Evolutionary conservation across 2,113 vertebrate species (phyloP), one percentile per base, ranked within the genome.

Genomic region (Neolamprologus toae): DNA sequence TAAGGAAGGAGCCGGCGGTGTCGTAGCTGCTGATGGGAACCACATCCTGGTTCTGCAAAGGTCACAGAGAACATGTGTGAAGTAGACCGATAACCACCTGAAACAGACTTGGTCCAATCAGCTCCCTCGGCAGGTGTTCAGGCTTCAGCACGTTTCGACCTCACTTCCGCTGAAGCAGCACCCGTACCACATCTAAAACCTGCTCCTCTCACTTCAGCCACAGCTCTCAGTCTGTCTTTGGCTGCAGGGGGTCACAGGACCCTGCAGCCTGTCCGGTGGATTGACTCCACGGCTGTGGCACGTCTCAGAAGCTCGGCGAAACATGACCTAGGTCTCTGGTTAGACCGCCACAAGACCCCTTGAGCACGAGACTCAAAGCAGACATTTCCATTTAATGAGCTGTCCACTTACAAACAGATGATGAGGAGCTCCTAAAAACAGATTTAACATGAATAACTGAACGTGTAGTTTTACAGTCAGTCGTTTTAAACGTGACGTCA

Each of bases 21-120:
- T 98, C 98, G 0, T 98, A 98, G 90, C 98, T 98, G 94, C 97
- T 98, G 93, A 99, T 98, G 21, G 98, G 98, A 91, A 98, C 97
- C 8, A 99, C 97, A 12, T 98, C 98, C 89, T 99, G 98, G 85
- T 98, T 98, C 98, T 98, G 86, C 4, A 31, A 21, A 61, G 14
- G 71, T 10, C 3, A 83, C 7, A 55, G 19, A 89, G 16, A 85
- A 35, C 81, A 37, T 5, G 40, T 10, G 21, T 47, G 35, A 49
- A 17, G 8, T 40, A 3, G 37, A 28, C 1, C 0, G 7, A 19
- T 16, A 23, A 57, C 54, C 31, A 81, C 40, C 16, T 19, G 14
- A 81, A 14, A 23, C 63, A 9, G 33, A 40, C 7, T 14, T 0
- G 5, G 7, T 42, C 66, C 37, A 42, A 42, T 73, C 13, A 9